Evolutionary conservation across 2,888 invertebrate genomes (phyloP).

Genomic region (Ptycholaimellus sp.): DNA sequence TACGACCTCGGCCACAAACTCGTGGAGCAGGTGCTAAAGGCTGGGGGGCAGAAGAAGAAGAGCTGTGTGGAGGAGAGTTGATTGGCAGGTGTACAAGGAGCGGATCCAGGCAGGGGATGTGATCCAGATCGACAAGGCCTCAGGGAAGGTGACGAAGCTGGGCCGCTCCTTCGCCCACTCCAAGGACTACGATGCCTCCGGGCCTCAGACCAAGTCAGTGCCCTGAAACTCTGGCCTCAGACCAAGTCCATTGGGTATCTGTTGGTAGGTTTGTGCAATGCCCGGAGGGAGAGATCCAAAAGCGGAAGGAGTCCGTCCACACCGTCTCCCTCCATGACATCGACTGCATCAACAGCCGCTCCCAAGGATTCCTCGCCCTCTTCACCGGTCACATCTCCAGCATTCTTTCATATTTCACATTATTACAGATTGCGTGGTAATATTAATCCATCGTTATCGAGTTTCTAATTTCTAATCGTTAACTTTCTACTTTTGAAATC

Average conservation of each 20-base stretch:
- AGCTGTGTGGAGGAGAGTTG: no score
- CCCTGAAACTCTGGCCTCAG: constrained; percentile 39
- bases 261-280: constrained; percentile 64
- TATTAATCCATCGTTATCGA: no score
- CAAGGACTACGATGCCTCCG: constrained; percentile 89
- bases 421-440: no score
- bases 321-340: constrained; percentile 96
- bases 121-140: constrained; percentile 91
- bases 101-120: constrained; percentile 60
- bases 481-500: no score
- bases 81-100: constrained; percentile 38
- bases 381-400: constrained; percentile 49
- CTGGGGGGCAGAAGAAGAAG: no score
- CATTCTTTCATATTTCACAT: constrained; percentile 1
- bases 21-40: constrained; percentile 17
- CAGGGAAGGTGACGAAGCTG: constrained; percentile 29
- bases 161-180: constrained; percentile 80
- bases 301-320: constrained; percentile 82
- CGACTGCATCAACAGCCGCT: constrained; percentile 91
- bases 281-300: constrained; percentile 92
- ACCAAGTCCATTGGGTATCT: neutral
- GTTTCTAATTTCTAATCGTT: no score
- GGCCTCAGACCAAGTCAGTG: constrained; percentile 53
- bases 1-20: constrained; percentile 65
- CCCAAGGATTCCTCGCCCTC: constrained; percentile 83